Conservation (phyloP, 2,797 vertebrate genomes). For the Periparus ater region DNA sequence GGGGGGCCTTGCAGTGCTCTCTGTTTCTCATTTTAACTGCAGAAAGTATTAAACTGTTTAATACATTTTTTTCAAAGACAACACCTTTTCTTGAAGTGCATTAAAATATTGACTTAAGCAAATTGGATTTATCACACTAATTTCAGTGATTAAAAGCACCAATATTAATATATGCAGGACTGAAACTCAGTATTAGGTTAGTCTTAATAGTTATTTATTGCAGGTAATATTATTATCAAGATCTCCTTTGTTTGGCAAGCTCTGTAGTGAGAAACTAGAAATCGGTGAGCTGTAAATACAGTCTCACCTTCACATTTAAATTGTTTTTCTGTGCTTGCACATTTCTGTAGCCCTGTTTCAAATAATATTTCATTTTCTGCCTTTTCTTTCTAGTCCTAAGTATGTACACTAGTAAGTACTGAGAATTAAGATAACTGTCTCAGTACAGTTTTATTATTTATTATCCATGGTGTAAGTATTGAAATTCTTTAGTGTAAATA, state of each 20-base stretch:
- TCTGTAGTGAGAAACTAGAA: neutral
- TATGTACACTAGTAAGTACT: neutral
- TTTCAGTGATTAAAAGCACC: neutral
- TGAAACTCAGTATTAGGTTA: neutral
- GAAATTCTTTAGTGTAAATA: neutral
- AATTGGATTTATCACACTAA: neutral
- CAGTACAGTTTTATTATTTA: neutral
- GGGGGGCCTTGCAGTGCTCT: neutral
- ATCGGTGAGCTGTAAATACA: neutral
- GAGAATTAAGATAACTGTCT: constrained; percentile 7
- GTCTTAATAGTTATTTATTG: neutral
- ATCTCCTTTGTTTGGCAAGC: neutral
- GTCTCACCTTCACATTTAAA: neutral
- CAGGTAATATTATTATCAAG: neutral
- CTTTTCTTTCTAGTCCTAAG: neutral
- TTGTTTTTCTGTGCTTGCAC: neutral
- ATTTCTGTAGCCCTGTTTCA: neutral
- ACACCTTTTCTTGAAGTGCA: neutral
- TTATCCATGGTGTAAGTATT: neutral
- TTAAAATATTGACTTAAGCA: neutral
- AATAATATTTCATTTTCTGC: neutral
- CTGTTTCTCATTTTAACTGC: neutral
- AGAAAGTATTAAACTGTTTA: neutral
- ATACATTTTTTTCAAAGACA: neutral
- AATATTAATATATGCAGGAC: neutral